Evolutionary conservation across 2,888 invertebrate species (phyloP), one percentile per base, ranked within the genome.

Genomic region (Sthenelais limicola): DNA sequence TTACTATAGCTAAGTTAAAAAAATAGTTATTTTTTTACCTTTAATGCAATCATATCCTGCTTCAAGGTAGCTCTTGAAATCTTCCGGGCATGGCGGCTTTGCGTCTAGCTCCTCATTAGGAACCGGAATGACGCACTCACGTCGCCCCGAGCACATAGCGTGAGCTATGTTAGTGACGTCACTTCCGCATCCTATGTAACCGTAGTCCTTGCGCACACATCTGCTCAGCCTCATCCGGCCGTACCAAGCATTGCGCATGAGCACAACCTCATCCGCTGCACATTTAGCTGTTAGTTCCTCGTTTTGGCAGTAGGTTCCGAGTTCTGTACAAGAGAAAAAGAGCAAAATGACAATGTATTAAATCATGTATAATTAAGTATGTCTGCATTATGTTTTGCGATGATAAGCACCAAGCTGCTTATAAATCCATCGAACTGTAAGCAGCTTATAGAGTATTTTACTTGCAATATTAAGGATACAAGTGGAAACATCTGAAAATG

Each of bases 171-270:
- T 33, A 12, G 58, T 52, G 68, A 74, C 74, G 62, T 71, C 71
- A 28, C 28, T 43, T 15, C 71, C 54, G 32, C 74, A 74, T 0
- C 74, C 74, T 30, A 74, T 67, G 54, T 67, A 74, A 35, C 74
- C 74, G 47, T 74, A 74, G 56, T 74, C 71, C 67, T 71, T 74
- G 18, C 58, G 68, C 30, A 74, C 68, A 33, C 74, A 74, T 12
- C 66, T 58, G 33, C 67, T 38, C 0, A 74, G 48, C 5, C 32
- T 28, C 74, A 74, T 74, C 33, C 68, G 66, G 18, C 74, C 74
- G 71, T 71, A 74, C 49, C 58, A 35, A 9, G 71, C 74, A 0
- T 52, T 33, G 18, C 62, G 43, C 71, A 74, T 71, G 3, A 62
- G 18, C 28, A 74, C 62, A 9, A 74, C 74, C 43, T 71, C 62